Evolutionary conservation across 1,140 invertebrate genomes (phyloP).

Genomic region (Phymorhynchus buccinoides): DNA sequence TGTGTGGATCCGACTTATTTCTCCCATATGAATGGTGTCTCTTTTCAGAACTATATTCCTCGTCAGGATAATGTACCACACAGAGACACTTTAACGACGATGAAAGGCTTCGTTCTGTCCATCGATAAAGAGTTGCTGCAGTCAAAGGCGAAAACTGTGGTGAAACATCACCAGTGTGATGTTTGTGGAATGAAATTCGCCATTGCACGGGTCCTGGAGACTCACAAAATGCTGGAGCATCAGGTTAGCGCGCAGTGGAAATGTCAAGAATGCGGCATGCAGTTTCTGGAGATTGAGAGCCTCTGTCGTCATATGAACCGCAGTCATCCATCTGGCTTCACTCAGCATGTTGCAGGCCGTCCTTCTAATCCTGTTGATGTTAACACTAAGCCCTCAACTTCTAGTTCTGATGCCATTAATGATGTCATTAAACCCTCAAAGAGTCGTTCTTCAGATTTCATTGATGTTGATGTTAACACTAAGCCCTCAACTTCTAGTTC

Average conservation of each 20-base stretch:
- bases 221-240: conserved; percentile 28
- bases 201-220: neutral
- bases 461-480: too few species aligned
- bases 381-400: neutral
- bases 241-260: conserved; percentile 8
- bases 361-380: neutral
- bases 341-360: neutral
- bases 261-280: conserved; percentile 4
- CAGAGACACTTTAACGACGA: neutral
- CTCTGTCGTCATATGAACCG: neutral
- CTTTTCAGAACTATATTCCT: neutral
- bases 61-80: neutral
- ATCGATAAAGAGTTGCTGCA: neutral
- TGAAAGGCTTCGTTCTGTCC: neutral
- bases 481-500: too few species aligned
- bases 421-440: too few species aligned
- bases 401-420: too few species aligned
- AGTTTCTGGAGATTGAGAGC: neutral
- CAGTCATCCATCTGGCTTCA: neutral
- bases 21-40: too few species aligned
- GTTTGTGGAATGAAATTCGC: neutral
- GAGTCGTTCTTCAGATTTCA: too few species aligned
- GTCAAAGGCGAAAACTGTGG: neutral
- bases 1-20: too few species aligned
- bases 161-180: conserved; percentile 9